Evolutionary conservation across 2,888 invertebrate species (phyloP), one percentile per base, ranked within the genome.

Genomic region (Perdita meconis): DNA sequence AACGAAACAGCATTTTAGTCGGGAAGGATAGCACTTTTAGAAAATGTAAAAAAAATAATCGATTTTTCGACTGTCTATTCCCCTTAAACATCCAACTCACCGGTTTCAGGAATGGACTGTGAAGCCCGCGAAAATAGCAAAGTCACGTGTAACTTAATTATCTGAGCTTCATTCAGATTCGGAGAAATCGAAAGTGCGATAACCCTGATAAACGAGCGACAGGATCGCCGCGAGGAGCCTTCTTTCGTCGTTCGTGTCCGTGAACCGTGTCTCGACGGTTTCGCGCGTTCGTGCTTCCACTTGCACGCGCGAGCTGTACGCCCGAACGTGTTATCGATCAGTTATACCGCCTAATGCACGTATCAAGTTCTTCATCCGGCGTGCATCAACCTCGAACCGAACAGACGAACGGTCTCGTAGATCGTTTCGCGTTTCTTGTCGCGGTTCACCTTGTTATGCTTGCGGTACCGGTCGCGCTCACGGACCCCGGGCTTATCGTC

Each of bases 281-380:
- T 75, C 80, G 66, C 81, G 63, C 83, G 83, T 63, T 63, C 65
- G 26, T 57, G 56, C 19, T 50, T 51, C 55, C 55, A 53, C 64
- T 72, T 72, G 69, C 71, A 80, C 70, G 69, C 74, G 57, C 59
- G 65, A 47, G 47, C 34, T 42, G 34, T 36, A 51, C 19, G 40
- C 34, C 53, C 47, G 60, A 61, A 65, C 60, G 82, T 72, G 82
- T 82, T 75, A 84, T 82, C 76, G 84, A 73, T 50, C 82, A 70
- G 76, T 77, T 82, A 79, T 82, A 79, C 63, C 68, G 74, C 73
- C 85, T 84, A 84, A 84, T 84, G 75, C 82, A 80, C 82, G 85
- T 84, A 84, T 84, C 82, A 72, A 76, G 82, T 84, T 84, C 77
- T 61, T 82, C 72, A 73, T 59, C 77, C 65, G 76, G 56, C 68